Evolutionary conservation across 2,888 invertebrate genomes (phyloP), one percentile per base, ranked within the genome.

Genomic region (Zygaena filipendulae): DNA sequence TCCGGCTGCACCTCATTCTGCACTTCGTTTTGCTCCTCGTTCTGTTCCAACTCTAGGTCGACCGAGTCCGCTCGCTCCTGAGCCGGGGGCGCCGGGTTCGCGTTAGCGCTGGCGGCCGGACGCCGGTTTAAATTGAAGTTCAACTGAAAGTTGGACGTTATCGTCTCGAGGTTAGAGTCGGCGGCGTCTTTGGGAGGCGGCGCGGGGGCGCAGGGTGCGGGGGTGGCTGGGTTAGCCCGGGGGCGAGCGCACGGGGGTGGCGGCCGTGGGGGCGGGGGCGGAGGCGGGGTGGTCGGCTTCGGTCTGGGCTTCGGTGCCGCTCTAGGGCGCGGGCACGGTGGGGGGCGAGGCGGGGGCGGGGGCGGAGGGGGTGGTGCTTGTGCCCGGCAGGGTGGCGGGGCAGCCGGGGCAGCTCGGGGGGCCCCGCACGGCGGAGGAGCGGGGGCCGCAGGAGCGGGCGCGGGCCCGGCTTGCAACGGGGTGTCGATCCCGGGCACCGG

Each of bases 401-500:
- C 21, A 35, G 40, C 26, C 25, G 28, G 52, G 27, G 25, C 43
- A 40, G 32, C 52, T 42, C 27, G 36, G 8, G 26, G 38, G 9
- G 44, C 32, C 6, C 35, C 29, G 0, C 47, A 47, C 2, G 52
- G 50, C 1, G 52, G 52, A 2, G 55, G 49, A 2, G 54, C 40
- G 3, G 52, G 42, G 1, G 55, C 46, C 3, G 58, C 51, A 2
- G 53, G 42, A 1, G 50, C 43, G 1, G 49, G 41, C 1, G 58
- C 45, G 3, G 55, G 44, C 2, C 46, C 58, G 1, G 63, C 63
- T 27, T 66, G 69, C 16, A 69, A 42, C 21, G 75, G 72, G 2
- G 47, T 18, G 29, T 77, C 71, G 30, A 74, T 62, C 1, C 77
- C 74, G 2, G 74, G 66, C 11, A 80, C 77, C 1, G 69, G 74